Conservation (phyloP, 2,113 vertebrate species). For the Pseudonaja textilis region DNA sequence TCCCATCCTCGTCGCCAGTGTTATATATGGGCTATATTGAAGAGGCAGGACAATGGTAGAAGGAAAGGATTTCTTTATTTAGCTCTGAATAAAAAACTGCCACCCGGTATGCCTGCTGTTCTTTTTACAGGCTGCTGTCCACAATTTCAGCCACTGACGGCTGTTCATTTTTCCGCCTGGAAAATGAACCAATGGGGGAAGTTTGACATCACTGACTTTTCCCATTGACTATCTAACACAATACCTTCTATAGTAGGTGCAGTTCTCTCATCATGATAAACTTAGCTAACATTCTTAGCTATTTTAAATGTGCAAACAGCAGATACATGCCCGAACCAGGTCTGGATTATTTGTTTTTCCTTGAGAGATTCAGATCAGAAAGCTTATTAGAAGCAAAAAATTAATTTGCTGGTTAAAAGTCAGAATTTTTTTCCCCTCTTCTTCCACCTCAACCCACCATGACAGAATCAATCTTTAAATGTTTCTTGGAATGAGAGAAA, state of each 20-base stretch:
- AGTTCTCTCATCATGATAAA: background rate
- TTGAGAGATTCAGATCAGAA: conserved; percentile 1
- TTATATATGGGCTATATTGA: too few relatives aligned
- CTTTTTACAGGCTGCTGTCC: too few relatives aligned
- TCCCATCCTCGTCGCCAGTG: too few relatives aligned
- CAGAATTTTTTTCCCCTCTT: background rate
- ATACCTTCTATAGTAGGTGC: background rate
- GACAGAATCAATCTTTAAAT: background rate
- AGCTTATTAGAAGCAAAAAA: background rate
- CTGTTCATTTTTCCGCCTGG: too few relatives aligned
- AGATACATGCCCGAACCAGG: background rate
- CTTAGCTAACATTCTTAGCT: conserved; percentile 21
- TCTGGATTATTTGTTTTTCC: background rate
- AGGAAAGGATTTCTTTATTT: too few relatives aligned
- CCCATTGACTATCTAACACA: too few relatives aligned
- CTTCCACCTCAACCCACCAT: background rate
- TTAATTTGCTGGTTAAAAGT: background rate
- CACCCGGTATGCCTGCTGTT: too few relatives aligned
- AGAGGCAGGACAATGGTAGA: too few relatives aligned
- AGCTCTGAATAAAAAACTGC: too few relatives aligned
- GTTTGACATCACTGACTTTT: too few relatives aligned
- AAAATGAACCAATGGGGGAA: too few relatives aligned
- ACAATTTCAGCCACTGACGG: too few relatives aligned
- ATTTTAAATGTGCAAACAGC: conserved; percentile 23
- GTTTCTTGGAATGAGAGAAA: background rate